These are phyloP conservation scores for Hirtodrosophila alboralis DNA, from an alignment of 2,888 invertebrate species.

Conservation along the genomic window DNA sequence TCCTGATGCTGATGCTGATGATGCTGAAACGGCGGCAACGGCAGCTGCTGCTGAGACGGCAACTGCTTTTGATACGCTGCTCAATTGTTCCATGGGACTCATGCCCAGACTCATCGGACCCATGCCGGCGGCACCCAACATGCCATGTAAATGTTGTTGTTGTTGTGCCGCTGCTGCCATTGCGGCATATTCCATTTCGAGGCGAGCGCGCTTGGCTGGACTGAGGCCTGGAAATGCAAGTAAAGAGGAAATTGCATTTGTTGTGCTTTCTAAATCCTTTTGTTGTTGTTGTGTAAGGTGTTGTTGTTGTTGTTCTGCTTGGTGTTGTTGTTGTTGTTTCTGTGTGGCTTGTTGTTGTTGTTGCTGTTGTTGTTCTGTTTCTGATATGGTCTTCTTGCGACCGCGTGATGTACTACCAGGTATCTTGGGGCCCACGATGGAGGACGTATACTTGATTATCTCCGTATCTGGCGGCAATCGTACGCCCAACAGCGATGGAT, in stretches of 20 bases:
- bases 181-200: conserved; percentile 84
- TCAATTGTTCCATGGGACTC: conserved; percentile 60
- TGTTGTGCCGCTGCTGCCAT: conserved; percentile 83
- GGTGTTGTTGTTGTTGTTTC: conserved; percentile 83
- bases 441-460: conserved; percentile 95
- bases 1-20: conserved; percentile 14
- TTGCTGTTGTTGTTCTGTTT: conserved; percentile 88
- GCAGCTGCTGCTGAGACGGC: conserved; percentile 16
- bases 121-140: conserved; percentile 66
- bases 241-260: conserved; percentile 83
- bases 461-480: conserved; percentile 94
- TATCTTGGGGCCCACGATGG: conserved; percentile 93
- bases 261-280: conserved; percentile 79
- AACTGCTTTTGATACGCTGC: conserved; percentile 54
- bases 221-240: conserved; percentile 85
- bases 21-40: conserved; percentile 11
- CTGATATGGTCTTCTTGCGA: conserved; percentile 93
- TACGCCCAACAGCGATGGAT: conserved; percentile 92
- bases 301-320: conserved; percentile 82
- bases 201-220: conserved; percentile 84
- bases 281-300: conserved; percentile 61
- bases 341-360: conserved; percentile 71
- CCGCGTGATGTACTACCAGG: conserved; percentile 93
- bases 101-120: conserved; percentile 50
- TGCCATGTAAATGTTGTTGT: conserved; percentile 74